phyloP scores from a whole-genome alignment of 2,113 vertebrate species.

The Ctenodactylus gundi region DNA sequence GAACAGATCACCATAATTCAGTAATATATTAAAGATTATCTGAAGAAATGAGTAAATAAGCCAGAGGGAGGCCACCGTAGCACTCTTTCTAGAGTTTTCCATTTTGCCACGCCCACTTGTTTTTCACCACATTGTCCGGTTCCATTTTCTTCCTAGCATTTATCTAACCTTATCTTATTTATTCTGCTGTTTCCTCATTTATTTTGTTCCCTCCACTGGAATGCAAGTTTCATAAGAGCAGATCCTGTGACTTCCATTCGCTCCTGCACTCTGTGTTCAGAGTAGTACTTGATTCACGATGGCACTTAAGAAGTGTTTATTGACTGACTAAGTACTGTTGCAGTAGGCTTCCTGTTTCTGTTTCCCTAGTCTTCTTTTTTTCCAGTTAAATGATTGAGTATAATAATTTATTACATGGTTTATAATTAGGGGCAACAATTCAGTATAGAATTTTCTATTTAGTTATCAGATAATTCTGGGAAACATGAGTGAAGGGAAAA shows the following conservation, averaged over 20 bases:
- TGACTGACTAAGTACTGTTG: not conserved
- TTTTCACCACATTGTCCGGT: not conserved
- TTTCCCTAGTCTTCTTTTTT: not conserved
- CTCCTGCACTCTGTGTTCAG: not conserved
- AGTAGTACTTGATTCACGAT: not conserved
- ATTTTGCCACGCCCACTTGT: not conserved
- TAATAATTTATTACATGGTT: not conserved
- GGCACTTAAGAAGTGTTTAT: slow-evolving; percentile 33
- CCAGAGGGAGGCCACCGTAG: not conserved
- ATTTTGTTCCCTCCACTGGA: not conserved
- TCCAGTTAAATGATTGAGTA: not conserved
- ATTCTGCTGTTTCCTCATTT: slow-evolving; percentile 28
- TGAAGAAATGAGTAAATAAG: not conserved
- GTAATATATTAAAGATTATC: not conserved
- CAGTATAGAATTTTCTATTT: not conserved
- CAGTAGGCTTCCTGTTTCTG: not conserved
- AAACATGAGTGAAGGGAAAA: not conserved
- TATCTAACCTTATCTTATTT: slow-evolving; percentile 12
- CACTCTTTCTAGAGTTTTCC: not conserved
- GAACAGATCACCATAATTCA: not conserved
- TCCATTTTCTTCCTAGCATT: not conserved
- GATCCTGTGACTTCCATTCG: slow-evolving; percentile 3
- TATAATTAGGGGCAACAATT: not conserved
- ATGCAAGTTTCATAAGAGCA: not conserved
- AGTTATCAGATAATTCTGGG: not conserved